A percentile compares a stretch with the other conserved stretches of the same genome.
phyloP scores from a whole-genome alignment of 2,113 vertebrate genomes.

The Tragelaphus strepsiceros region DNA sequence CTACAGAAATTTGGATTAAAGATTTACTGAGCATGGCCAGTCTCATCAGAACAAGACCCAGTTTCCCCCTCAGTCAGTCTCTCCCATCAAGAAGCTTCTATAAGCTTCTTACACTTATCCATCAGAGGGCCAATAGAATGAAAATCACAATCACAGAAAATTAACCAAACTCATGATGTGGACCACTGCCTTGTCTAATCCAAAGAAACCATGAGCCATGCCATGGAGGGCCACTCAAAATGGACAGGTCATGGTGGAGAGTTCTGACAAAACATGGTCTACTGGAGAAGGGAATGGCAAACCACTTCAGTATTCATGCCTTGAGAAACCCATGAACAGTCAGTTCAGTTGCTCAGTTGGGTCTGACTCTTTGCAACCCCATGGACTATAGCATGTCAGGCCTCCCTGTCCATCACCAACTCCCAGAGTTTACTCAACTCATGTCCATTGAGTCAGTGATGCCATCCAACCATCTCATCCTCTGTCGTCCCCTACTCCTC shows the following conservation, averaged over 20 bases:
- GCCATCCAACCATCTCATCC: background rate
- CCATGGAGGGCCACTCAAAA: background rate
- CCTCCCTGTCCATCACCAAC: background rate
- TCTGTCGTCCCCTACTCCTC: background rate
- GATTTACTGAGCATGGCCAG: background rate
- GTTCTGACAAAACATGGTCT: background rate
- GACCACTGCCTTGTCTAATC: background rate
- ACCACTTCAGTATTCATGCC: background rate
- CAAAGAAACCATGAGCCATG: background rate
- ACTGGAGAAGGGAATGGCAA: background rate
- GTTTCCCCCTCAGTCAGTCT: background rate
- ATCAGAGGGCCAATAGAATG: background rate
- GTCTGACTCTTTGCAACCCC: background rate
- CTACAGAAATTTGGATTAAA: background rate
- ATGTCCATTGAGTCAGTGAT: background rate
- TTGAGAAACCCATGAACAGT: background rate
- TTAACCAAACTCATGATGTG: background rate
- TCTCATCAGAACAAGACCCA: background rate
- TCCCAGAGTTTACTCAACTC: background rate
- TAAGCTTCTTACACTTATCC: background rate
- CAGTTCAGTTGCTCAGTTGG: background rate
- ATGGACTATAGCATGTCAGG: accelerated
- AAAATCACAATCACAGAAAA: background rate
- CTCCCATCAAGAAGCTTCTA: background rate
- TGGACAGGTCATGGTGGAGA: background rate